A percentile compares a stretch with the other conserved stretches of the same genome.
These are phyloP conservation scores for Entomobrya proxima DNA, from an alignment of 2,888 invertebrate genomes.

Conservation along the genomic window DNA sequence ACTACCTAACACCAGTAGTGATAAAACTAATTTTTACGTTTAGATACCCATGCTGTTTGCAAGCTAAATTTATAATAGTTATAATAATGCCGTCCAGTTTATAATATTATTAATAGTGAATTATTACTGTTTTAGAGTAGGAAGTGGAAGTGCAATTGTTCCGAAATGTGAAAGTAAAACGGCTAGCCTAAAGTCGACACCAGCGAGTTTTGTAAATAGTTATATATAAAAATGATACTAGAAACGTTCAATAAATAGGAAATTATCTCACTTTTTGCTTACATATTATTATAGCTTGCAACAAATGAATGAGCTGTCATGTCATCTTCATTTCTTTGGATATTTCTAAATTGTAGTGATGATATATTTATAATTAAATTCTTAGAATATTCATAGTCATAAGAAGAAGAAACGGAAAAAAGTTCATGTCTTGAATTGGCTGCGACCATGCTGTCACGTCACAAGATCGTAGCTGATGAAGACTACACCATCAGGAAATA, in stretches of 20 bases:
- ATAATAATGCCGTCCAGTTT: background rate
- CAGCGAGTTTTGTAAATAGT: slow-evolving; percentile 17
- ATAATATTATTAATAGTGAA: background rate
- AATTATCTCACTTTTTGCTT: background rate
- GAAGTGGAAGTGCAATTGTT: slow-evolving; percentile 35
- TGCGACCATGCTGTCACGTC: background rate
- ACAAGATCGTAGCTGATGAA: background rate
- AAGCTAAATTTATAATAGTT: background rate
- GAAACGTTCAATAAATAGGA: background rate
- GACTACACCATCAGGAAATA: background rate
- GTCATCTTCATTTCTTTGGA: background rate
- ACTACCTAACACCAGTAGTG: slow-evolving; percentile 35
- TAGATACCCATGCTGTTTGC: background rate
- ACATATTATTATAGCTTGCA: background rate
- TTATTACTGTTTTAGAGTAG: slow-evolving; percentile 24
- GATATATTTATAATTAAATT: background rate
- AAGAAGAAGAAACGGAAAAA: slow-evolving; percentile 49
- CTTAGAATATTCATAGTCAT: slow-evolving; percentile 15
- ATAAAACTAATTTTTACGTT: slow-evolving; percentile 5
- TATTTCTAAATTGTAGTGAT: background rate
- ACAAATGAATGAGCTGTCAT: slow-evolving; percentile 30
- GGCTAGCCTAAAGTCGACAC: background rate
- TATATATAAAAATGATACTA: slow-evolving; percentile 16
- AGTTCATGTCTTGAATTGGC: slow-evolving; percentile 26
- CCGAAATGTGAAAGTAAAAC: slow-evolving; percentile 7